Percentiles rank a stretch among this genome's conserved stretches.
Evolutionary conservation across 2,888 invertebrate species (phyloP).

Genomic region (Trissolcus japonicus): DNA sequence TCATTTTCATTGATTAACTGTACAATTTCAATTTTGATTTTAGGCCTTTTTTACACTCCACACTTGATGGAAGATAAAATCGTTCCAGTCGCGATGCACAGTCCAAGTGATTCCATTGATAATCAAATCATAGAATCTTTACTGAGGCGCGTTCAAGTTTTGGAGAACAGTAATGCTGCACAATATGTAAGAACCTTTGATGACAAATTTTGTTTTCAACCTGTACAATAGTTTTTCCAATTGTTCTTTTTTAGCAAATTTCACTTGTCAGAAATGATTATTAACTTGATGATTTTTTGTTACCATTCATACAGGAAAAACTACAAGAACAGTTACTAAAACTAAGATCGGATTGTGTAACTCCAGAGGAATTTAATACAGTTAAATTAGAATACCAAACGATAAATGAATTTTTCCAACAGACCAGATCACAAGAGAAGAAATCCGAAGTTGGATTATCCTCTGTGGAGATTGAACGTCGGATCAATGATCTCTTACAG

Average conservation of each 20-base stretch:
- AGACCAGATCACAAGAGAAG: constrained; percentile 60
- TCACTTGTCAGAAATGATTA: not conserved
- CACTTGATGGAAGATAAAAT: not conserved
- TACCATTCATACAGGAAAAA: constrained; percentile 60
- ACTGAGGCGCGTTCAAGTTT: constrained; percentile 61
- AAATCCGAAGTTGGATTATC: constrained; percentile 8
- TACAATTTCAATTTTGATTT: not conserved
- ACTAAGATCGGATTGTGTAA: constrained; percentile 42
- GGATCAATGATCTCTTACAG: constrained; percentile 62
- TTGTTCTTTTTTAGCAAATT: not conserved
- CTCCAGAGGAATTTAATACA: constrained; percentile 60
- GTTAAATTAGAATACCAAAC: constrained; percentile 67
- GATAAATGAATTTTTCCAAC: constrained; percentile 63
- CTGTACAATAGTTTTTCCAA: no score
- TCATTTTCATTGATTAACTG: no score
- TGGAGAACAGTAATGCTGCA: constrained; percentile 61
- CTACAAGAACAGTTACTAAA: constrained; percentile 57
- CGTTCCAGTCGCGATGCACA: not conserved
- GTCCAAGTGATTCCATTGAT: constrained; percentile 26
- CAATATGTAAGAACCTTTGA: constrained; percentile 48
- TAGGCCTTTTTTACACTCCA: not conserved
- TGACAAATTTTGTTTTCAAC: not conserved
- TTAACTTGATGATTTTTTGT: constrained; percentile 7
- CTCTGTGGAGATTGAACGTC: constrained; percentile 63
- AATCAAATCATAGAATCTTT: constrained; percentile 60